phyloP scores from a whole-genome alignment of 2,113 vertebrate species.

The Alaudala cheleensis region DNA sequence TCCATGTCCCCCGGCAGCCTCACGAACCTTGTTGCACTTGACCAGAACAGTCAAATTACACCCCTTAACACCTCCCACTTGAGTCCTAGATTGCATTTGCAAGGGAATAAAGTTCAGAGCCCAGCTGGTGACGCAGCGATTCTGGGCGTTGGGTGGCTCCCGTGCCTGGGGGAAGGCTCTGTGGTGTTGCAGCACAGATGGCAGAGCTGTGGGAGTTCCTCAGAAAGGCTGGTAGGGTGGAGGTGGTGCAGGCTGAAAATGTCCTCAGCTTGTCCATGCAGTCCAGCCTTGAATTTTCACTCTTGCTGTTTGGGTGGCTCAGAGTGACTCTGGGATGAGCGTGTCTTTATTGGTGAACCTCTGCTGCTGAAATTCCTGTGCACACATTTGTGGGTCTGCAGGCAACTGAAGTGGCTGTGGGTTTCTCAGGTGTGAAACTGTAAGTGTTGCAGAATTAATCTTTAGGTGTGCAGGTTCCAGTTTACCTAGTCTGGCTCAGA shows the following conservation, averaged over 20 bases:
- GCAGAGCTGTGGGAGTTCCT: background rate
- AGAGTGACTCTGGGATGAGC: background rate
- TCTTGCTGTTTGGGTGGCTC: background rate
- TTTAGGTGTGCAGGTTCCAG: background rate
- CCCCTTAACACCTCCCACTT: background rate
- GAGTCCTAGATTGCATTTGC: slow-evolving; percentile 18
- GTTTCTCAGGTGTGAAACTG: background rate
- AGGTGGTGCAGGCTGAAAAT: background rate
- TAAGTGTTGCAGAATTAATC: background rate
- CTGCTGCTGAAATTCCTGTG: background rate
- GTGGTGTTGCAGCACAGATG: background rate
- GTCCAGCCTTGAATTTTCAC: background rate
- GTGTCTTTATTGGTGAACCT: rapidly evolving
- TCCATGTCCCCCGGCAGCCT: background rate
- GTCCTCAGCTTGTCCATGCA: background rate
- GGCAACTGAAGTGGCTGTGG: background rate
- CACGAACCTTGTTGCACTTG: background rate
- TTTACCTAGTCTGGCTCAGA: background rate
- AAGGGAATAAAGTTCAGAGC: background rate
- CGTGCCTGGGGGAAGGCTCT: background rate
- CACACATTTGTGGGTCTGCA: background rate
- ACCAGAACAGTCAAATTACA: slow-evolving; percentile 34
- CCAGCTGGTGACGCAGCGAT: background rate
- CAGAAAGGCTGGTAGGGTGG: background rate
- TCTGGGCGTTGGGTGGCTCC: background rate